phyloP scores from a whole-genome alignment of 2,888 invertebrate species.

The Athalia rosae region DNA sequence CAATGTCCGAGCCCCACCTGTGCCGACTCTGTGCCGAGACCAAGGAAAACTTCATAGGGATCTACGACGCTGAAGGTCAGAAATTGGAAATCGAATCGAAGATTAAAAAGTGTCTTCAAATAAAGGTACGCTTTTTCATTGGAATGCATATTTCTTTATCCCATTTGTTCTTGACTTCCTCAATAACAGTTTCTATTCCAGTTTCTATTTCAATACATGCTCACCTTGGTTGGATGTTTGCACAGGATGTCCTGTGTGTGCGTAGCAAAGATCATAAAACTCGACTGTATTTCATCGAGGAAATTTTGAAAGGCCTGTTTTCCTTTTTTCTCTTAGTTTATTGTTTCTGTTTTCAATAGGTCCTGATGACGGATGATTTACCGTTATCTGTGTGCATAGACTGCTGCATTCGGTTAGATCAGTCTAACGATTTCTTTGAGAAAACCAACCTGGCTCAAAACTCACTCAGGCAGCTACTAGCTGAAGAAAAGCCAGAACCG shows the following conservation, averaged over 20 bases:
- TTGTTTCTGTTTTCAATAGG: constrained; percentile 57
- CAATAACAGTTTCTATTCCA: too few relatives aligned
- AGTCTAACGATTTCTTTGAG: constrained; percentile 72
- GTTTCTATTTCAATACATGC: too few relatives aligned
- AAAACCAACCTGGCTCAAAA: constrained; percentile 71
- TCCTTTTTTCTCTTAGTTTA: constrained; percentile 21
- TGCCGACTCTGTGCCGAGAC: constrained; percentile 74
- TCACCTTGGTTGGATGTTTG: too few relatives aligned
- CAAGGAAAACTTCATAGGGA: constrained; percentile 70
- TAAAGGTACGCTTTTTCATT: constrained; percentile 67
- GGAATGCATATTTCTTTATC: not conserved
- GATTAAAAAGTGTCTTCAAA: constrained; percentile 72
- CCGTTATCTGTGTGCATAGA: constrained; percentile 72
- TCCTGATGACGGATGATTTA: constrained; percentile 68
- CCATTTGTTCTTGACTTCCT: too few relatives aligned
- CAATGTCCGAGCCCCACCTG: constrained; percentile 66
- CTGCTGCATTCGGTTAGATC: constrained; percentile 70
- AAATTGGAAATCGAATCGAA: constrained; percentile 70
- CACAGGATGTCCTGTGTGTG: too few relatives aligned
- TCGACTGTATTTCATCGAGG: too few relatives aligned
- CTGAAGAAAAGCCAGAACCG: constrained; percentile 58
- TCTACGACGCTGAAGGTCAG: constrained; percentile 72
- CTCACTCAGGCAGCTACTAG: constrained; percentile 67
- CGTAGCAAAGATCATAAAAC: too few relatives aligned
- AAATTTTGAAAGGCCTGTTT: constrained; percentile 8